Percentiles rank a stretch among this genome's conserved stretches.
Evolutionary conservation across 2,888 invertebrate genomes (phyloP).

Genomic region (Nephrotoma guestfalica): DNA sequence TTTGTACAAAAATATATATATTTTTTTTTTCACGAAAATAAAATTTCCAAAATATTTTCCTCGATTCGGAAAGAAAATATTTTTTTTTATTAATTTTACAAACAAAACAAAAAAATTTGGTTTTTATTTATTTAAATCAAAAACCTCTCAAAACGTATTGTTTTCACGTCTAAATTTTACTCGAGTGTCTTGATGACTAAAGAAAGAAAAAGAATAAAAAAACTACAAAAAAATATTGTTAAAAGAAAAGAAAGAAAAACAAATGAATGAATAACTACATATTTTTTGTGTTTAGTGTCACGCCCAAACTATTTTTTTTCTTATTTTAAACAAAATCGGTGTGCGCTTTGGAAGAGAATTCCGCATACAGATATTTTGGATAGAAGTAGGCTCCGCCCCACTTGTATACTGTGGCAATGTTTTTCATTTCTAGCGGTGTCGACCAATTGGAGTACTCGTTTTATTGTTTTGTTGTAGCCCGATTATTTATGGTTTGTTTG

Average conservation of each 20-base stretch:
- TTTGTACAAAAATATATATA: neutral
- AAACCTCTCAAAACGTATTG: neutral
- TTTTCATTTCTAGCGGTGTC: neutral
- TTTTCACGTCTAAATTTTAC: neutral
- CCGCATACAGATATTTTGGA: neutral
- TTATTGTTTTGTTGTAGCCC: neutral
- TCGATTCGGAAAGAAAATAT: neutral
- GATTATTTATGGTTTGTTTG: neutral
- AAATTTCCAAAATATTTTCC: neutral
- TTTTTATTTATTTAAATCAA: neutral
- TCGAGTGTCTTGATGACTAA: constrained; percentile 4
- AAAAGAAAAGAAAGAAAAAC: neutral
- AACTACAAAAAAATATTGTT: neutral
- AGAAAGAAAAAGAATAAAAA: constrained; percentile 1
- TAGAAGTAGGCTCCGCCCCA: neutral
- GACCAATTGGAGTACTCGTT: neutral
- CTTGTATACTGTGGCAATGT: neutral
- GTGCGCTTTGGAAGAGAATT: neutral
- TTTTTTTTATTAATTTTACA: no score
- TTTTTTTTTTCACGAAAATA: neutral
- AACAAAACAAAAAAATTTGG: neutral
- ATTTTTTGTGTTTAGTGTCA: neutral
- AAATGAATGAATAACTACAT: neutral
- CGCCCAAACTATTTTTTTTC: neutral
- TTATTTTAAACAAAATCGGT: neutral